phyloP scores from a whole-genome alignment of 1,140 invertebrate genomes.

The Manduca sexta region DNA sequence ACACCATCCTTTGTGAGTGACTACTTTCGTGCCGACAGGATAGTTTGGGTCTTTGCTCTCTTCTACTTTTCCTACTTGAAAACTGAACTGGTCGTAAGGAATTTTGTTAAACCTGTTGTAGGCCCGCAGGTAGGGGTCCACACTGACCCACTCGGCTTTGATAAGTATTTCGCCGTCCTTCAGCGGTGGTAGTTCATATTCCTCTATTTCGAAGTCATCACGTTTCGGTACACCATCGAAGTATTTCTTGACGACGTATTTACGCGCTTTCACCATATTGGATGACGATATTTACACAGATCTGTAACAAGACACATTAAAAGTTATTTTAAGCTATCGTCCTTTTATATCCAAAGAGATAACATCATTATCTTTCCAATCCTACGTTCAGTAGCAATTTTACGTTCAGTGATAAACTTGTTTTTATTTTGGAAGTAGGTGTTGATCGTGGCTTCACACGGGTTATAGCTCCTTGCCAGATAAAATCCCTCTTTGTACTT shows the following conservation, averaged over 20 bases:
- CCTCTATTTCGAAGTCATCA: conserved; percentile 58
- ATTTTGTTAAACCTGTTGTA: conserved; percentile 21
- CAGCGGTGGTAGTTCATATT: conserved; percentile 56
- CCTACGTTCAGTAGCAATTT: too few relatives aligned
- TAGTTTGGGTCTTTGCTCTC: conserved; percentile 44
- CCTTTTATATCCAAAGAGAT: too few relatives aligned
- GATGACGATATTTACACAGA: neutral
- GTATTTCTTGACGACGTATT: conserved; percentile 54
- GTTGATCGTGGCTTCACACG: too few relatives aligned
- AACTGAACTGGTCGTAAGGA: conserved; percentile 54
- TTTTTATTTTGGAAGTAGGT: too few relatives aligned
- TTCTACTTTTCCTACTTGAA: conserved; percentile 43
- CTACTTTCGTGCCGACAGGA: conserved; percentile 71
- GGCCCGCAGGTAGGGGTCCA: conserved; percentile 72
- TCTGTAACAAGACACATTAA: too few relatives aligned
- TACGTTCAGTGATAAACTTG: too few relatives aligned
- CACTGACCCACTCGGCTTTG: conserved; percentile 69
- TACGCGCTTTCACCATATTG: conserved; percentile 53
- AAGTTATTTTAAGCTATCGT: too few relatives aligned
- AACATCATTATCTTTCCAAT: too few relatives aligned
- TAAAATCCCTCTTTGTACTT: too few relatives aligned
- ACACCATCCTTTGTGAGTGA: conserved; percentile 75
- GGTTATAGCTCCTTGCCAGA: too few relatives aligned
- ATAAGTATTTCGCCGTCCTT: conserved; percentile 60
- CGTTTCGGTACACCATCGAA: conserved; percentile 59